Conservation (phyloP, 2,113 vertebrate species). For the Cettia cetti region DNA sequence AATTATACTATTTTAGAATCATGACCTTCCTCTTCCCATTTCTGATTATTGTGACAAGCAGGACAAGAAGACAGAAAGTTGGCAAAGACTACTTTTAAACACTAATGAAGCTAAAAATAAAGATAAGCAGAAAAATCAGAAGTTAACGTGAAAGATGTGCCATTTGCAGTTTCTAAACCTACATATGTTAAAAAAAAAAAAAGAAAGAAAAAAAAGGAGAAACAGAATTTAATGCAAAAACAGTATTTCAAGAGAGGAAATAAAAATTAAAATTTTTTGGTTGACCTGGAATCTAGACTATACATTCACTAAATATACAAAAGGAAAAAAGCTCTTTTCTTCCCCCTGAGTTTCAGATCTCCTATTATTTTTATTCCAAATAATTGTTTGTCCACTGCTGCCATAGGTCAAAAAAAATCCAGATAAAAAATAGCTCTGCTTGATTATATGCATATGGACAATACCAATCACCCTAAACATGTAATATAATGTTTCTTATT, state of each 20-base stretch:
- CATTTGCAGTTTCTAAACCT: background rate
- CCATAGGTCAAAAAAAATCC: background rate
- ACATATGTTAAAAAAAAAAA: background rate
- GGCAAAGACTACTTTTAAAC: background rate
- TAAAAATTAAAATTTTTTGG: background rate
- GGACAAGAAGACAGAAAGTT: background rate
- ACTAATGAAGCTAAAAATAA: background rate
- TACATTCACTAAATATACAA: background rate
- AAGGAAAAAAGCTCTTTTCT: background rate
- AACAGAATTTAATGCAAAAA: background rate
- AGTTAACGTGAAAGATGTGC: background rate
- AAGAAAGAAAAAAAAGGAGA: background rate
- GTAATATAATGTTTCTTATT: background rate
- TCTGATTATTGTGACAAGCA: conserved; percentile 1
- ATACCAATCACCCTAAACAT: background rate
- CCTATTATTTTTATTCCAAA: background rate
- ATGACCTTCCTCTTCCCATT: conserved; percentile 11
- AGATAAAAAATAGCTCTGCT: background rate
- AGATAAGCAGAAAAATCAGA: background rate
- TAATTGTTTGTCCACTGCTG: background rate
- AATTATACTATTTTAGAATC: conserved; percentile 5
- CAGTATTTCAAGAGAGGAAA: background rate
- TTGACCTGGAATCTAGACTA: background rate
- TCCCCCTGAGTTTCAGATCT: background rate
- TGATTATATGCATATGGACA: background rate